Evolutionary conservation across 2,113 vertebrate species (phyloP).

Genomic region (Ammodytes dubius): DNA sequence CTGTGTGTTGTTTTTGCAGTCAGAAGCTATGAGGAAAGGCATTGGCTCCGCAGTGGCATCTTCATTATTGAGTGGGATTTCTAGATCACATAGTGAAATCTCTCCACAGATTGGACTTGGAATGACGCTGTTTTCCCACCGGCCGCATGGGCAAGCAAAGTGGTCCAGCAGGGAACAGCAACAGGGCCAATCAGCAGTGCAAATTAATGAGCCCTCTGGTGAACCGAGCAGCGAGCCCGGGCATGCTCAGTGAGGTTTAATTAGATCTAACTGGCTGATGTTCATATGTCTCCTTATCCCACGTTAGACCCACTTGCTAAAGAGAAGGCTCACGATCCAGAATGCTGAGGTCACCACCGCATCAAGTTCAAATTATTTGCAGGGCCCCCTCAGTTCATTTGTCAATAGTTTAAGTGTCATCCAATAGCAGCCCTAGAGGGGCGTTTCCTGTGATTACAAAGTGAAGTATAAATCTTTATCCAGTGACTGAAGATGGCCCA

Average conservation of each 20-base stretch:
- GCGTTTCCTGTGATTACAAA: slow-evolving; percentile 50
- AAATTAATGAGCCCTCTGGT: slow-evolving; percentile 58
- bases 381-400: neutral
- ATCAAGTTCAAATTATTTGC: slow-evolving; percentile 25
- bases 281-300: neutral
- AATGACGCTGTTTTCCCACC: slow-evolving; percentile 20
- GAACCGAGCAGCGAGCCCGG: slow-evolving; percentile 34
- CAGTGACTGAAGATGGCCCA: slow-evolving; percentile 34
- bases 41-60: slow-evolving; percentile 2
- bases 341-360: slow-evolving; percentile 2
- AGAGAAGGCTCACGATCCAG: slow-evolving; percentile 10
- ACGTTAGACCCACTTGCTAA: neutral
- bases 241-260: slow-evolving; percentile 42
- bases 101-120: slow-evolving; percentile 7
- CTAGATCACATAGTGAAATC: slow-evolving; percentile 27
- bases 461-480: slow-evolving; percentile 46
- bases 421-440: neutral
- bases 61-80: neutral
- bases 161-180: slow-evolving; percentile 31
- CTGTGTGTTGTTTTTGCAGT: slow-evolving; percentile 3
- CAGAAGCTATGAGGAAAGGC: neutral
- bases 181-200: slow-evolving; percentile 32
- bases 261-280: slow-evolving; percentile 35
- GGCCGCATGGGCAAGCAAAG: slow-evolving; percentile 8
- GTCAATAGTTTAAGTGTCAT: slow-evolving; percentile 37